Evolutionary conservation across 2,888 invertebrate genomes (phyloP), one percentile per base, ranked within the genome.

Genomic region (Gymnocheta viridis): DNA sequence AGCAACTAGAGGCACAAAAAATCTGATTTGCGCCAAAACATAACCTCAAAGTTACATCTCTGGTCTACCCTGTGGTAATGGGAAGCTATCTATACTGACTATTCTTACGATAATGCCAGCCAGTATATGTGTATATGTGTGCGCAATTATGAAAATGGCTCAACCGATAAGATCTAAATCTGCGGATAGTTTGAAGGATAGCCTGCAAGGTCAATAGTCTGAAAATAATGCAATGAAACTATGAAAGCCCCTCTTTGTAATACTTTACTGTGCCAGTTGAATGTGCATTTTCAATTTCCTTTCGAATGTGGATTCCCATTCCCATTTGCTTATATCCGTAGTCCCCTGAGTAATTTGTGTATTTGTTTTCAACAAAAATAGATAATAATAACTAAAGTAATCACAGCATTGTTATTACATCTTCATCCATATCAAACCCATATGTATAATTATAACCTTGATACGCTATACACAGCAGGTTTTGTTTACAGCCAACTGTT

Each of bases 291-390:
- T 22, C 29, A 58, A 14, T 2, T 29, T 24, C 19, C 58, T 62
- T 38, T 49, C 35, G 24, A 74, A 19, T 51, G 9, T 27, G 22
- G 47, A 19, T 64, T 1, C 41, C 6, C 35, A 7, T 4, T 12
- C 32, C n/a, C 19, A 38, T 56, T 76, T 58, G n/a, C 27, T 58
- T 70, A 67, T 51, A 66, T 32, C 67, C 58, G 44, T 6, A 14
- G 54, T 78, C 82, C 54, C 82, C 38, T 32, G 66, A 78, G 62
- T 54, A 51, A 54, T 72, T 82, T 78, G 56, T 56, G 62, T 29
- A 38, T 69, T 73, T 14, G 38, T 67, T 78, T 38, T 32, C 4
- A 35, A 51, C 51, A 51, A 17, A 24, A 27, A 24, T 17, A 56
- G 12, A 22, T 51, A 19, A 44, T 38, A 41, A 44, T 4, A 62